phyloP scores from a whole-genome alignment of 2,888 invertebrate species.

The Pecten maximus region DNA sequence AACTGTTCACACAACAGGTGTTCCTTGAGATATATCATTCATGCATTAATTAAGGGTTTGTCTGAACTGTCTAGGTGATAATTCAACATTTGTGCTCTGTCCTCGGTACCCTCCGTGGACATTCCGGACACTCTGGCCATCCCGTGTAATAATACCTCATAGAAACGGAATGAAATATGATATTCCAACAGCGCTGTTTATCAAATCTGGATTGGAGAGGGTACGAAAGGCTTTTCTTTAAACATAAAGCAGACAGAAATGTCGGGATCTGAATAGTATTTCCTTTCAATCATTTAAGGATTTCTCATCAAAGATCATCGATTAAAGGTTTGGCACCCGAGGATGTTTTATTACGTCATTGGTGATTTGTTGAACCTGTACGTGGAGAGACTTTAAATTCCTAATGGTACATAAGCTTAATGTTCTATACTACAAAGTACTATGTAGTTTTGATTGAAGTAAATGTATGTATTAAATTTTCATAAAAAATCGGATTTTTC shows the following conservation, averaged over 20 bases:
- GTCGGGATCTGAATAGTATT: neutral
- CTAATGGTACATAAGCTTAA: neutral
- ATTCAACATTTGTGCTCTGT: too few species aligned
- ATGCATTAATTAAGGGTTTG: too few species aligned
- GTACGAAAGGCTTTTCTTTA: neutral
- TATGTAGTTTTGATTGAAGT: neutral
- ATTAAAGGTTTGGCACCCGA: neutral
- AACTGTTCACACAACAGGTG: too few species aligned
- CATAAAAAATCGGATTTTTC: neutral
- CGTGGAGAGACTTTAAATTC: neutral
- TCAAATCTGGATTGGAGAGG: neutral
- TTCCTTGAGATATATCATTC: too few species aligned
- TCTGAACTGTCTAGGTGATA: too few species aligned
- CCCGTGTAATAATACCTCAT: neutral
- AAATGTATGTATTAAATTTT: neutral
- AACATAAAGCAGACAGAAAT: neutral
- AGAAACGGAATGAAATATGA: neutral
- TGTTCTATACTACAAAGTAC: neutral
- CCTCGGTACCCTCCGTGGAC: neutral
- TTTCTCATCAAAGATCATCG: neutral
- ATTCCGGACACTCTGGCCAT: neutral
- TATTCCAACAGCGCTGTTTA: neutral
- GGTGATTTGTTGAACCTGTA: neutral
- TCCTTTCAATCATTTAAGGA: neutral
- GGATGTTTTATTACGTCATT: neutral